phyloP scores from a whole-genome alignment of 2,888 invertebrate genomes.

The Nineta flava region DNA sequence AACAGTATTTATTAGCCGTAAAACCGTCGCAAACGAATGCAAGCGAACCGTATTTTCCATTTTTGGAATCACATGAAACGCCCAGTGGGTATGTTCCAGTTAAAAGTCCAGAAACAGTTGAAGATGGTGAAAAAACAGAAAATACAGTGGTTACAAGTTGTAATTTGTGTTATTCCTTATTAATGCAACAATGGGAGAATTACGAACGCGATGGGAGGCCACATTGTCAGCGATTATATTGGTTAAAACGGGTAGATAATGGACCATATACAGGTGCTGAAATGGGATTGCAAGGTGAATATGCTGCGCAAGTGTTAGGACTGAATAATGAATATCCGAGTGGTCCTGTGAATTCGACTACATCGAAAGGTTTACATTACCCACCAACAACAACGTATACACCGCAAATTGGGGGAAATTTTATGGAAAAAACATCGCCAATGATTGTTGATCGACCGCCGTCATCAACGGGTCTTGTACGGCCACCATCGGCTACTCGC shows the following conservation, averaged over 20 bases:
- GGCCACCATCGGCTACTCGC: conserved; percentile 30
- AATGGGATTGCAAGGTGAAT: conserved; percentile 80
- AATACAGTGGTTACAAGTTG: conserved; percentile 51
- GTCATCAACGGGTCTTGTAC: conserved; percentile 23
- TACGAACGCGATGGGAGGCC: conserved; percentile 76
- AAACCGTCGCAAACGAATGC: conserved; percentile 52
- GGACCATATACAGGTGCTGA: conserved; percentile 80
- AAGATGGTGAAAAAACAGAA: conserved; percentile 5
- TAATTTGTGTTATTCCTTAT: conserved; percentile 69
- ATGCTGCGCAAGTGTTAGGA: conserved; percentile 77
- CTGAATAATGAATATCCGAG: conserved; percentile 39
- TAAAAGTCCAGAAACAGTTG: background rate
- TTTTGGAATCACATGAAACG: conserved; percentile 76
- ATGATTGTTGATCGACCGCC: background rate
- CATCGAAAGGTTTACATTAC: conserved; percentile 9
- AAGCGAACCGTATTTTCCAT: conserved; percentile 77
- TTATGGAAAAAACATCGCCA: background rate
- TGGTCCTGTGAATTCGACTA: conserved; percentile 9
- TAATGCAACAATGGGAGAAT: conserved; percentile 83
- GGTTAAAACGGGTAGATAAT: conserved; percentile 83
- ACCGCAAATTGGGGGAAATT: conserved; percentile 11
- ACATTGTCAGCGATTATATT: conserved; percentile 74
- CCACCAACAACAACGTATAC: conserved; percentile 17
- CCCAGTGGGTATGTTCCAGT: conserved; percentile 51
- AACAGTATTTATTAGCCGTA: conserved; percentile 42